These are phyloP conservation scores for Campopleginae sp. DNA, from an alignment of 2,888 invertebrate species.

Conservation along the genomic window DNA sequence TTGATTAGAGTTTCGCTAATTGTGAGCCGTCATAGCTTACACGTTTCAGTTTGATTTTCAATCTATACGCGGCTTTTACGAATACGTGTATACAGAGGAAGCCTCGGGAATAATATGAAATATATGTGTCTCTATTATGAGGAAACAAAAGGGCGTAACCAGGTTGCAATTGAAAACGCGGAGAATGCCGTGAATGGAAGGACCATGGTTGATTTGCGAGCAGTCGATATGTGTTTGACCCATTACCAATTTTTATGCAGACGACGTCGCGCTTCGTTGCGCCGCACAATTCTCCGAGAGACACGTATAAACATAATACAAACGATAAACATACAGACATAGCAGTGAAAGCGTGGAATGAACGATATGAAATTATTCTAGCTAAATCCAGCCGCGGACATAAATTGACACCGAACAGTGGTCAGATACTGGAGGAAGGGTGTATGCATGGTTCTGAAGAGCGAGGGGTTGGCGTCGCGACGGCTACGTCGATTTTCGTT, in stretches of 20 bases:
- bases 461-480: conserved; percentile 41
- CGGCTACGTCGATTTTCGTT: conserved; percentile 61
- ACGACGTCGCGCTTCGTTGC: conserved; percentile 24
- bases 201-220: conserved; percentile 21
- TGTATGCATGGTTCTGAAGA: conserved; percentile 39
- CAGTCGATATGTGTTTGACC: conserved; percentile 30
- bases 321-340: conserved; percentile 12
- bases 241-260: conserved; percentile 46
- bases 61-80: conserved; percentile 6
- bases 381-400: conserved; percentile 75
- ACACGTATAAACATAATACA: conserved; percentile 24
- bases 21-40: conserved; percentile 64
- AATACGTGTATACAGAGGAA: background rate
- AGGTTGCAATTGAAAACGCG: background rate
- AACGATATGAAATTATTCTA: conserved; percentile 79
- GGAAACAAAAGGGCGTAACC: conserved; percentile 18
- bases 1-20: conserved; percentile 78
- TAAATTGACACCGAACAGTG: conserved; percentile 77
- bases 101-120: conserved; percentile 31
- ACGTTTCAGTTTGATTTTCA: background rate
- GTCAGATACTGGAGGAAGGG: conserved; percentile 50
- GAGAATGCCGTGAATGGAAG: background rate
- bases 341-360: conserved; percentile 64
- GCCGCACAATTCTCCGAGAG: conserved; percentile 33
- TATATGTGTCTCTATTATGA: conserved; percentile 29